Evolutionary conservation across 2,888 invertebrate genomes (phyloP).

Genomic region (Mythimna vitellina): DNA sequence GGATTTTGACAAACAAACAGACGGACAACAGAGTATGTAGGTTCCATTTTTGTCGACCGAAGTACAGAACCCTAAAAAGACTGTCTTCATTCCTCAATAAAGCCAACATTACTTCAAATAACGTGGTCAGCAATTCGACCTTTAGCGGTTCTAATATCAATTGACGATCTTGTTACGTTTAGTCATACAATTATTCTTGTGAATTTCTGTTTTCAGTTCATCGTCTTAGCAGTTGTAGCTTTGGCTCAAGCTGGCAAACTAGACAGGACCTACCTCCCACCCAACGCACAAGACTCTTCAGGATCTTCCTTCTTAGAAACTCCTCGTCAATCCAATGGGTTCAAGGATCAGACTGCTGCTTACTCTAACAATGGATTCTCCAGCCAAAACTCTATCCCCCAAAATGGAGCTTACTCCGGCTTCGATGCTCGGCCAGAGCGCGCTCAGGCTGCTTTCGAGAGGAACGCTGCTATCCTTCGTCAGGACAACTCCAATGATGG

Average conservation of each 20-base stretch:
- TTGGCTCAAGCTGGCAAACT: slow-evolving; percentile 80
- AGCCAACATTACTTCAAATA: no score
- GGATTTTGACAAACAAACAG: no score
- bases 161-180: no score
- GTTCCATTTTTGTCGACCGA: no score
- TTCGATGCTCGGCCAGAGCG: slow-evolving; percentile 74
- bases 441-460: slow-evolving; percentile 82
- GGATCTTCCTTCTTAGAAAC: slow-evolving; percentile 60
- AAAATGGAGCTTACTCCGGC: slow-evolving; percentile 60
- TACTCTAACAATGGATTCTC: slow-evolving; percentile 44
- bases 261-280: slow-evolving; percentile 84
- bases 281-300: slow-evolving; percentile 68
- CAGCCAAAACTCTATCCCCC: slow-evolving; percentile 46
- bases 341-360: slow-evolving; percentile 43
- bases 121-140: no score
- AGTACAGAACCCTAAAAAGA: no score
- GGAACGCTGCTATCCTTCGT: slow-evolving; percentile 84
- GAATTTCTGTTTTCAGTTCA: slow-evolving; percentile 73
- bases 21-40: no score
- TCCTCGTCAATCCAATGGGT: slow-evolving; percentile 53
- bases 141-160: no score
- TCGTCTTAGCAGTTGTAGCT: slow-evolving; percentile 76
- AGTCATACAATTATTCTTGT: background rate
- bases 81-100: no score
- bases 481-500: slow-evolving; percentile 83